Percentiles rank a stretch among this genome's conserved stretches.
Conservation (phyloP, 2,888 invertebrate species). For the Gryllus longicercus region DNA sequence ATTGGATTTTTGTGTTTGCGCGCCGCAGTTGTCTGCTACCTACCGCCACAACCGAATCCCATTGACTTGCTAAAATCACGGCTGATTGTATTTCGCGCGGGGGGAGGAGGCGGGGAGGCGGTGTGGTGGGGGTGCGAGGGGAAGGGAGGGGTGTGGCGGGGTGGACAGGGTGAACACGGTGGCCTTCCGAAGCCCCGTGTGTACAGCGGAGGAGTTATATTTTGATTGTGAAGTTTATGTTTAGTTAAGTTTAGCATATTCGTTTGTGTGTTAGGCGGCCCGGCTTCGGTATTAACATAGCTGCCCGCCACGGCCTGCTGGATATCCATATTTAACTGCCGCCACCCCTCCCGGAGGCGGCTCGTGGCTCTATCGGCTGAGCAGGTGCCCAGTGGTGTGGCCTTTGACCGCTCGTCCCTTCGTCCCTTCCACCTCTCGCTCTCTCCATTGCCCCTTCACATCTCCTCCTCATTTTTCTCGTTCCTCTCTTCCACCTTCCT, state of each 20-base stretch:
- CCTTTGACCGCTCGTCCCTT: not conserved
- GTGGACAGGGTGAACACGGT: not conserved
- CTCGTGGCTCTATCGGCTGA: not conserved
- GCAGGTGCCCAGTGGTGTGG: not conserved
- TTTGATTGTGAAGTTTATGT: constrained; percentile 17
- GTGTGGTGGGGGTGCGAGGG: not conserved
- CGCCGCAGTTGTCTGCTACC: not conserved
- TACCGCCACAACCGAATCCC: not conserved
- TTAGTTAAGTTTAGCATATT: constrained; percentile 17
- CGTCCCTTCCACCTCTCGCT: no score
- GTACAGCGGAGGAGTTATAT: constrained; percentile 10
- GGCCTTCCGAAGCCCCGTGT: not conserved
- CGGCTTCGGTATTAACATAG: constrained; percentile 3
- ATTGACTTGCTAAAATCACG: constrained; percentile 10
- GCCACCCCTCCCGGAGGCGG: not conserved
- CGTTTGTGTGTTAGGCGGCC: constrained; percentile 10
- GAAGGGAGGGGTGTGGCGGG: not conserved
- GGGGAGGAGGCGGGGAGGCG: not conserved
- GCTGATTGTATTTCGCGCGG: constrained; percentile 17
- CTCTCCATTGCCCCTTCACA: no score
- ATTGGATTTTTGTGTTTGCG: constrained; percentile 17
- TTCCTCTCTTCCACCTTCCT: no score
- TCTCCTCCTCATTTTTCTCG: no score
- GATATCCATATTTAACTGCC: constrained; percentile 4
- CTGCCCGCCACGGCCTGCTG: not conserved